These are phyloP conservation scores for Tychaedon coryphoeus DNA, from an alignment of 2,113 vertebrate species.

Conservation along the genomic window DNA sequence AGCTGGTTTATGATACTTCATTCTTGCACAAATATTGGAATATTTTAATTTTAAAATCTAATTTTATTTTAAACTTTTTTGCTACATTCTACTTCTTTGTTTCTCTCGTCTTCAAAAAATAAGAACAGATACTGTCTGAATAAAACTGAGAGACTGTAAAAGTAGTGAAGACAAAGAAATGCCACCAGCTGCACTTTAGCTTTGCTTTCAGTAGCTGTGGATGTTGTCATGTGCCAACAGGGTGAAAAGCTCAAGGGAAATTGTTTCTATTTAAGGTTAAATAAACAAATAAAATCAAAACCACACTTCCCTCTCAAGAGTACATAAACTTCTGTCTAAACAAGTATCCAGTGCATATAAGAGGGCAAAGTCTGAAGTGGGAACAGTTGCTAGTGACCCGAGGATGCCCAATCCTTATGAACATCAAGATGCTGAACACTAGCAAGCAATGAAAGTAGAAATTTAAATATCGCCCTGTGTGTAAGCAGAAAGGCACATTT, in stretches of 20 bases:
- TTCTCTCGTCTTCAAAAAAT: not conserved
- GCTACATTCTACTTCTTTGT: not conserved
- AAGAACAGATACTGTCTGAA: not conserved
- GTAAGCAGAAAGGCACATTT: not conserved
- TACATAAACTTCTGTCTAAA: not conserved
- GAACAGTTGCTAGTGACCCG: fast-evolving
- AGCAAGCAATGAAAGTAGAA: not conserved
- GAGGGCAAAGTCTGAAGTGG: not conserved
- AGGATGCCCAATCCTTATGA: not conserved
- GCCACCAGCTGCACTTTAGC: not conserved
- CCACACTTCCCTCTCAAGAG: not conserved
- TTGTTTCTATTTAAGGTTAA: not conserved
- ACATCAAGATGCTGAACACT: not conserved
- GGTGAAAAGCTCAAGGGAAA: not conserved
- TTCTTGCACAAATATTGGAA: not conserved
- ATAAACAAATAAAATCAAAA: not conserved
- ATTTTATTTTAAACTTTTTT: not conserved
- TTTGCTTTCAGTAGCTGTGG: not conserved
- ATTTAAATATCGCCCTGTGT: not conserved
- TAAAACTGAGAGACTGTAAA: not conserved
- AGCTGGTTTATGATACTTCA: not conserved
- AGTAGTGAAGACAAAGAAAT: not conserved
- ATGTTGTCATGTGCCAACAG: not conserved
- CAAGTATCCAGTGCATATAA: not conserved
- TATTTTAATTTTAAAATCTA: not conserved